Evolutionary conservation across 2,797 vertebrate genomes (phyloP).

Genomic region (Sebastes ruberrimus): DNA sequence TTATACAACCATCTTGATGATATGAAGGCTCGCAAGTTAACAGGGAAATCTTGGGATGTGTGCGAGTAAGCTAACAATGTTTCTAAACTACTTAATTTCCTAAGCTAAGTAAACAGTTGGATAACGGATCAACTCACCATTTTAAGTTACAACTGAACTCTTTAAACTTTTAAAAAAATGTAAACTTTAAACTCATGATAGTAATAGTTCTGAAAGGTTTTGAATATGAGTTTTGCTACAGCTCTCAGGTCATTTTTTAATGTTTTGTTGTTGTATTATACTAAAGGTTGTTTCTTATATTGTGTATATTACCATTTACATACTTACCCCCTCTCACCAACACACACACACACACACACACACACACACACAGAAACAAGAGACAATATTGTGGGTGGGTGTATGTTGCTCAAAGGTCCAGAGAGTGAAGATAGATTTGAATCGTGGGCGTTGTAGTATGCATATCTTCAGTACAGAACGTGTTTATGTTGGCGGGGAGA

Average conservation of each 20-base stretch:
- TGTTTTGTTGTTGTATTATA: background rate
- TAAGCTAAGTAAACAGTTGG: background rate
- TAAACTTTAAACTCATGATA: too few relatives aligned
- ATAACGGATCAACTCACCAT: background rate
- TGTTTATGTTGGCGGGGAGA: background rate
- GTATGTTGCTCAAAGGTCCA: constrained; percentile 16
- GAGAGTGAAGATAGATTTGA: constrained; percentile 23
- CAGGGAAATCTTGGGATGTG: background rate
- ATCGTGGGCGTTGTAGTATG: constrained; percentile 2
- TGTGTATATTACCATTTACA: background rate
- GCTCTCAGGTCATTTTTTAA: background rate
- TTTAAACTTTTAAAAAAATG: too few relatives aligned
- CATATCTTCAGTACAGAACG: background rate
- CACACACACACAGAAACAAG: background rate
- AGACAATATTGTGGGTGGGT: constrained; percentile 5
- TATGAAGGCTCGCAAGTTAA: background rate
- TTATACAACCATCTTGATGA: background rate
- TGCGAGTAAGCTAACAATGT: background rate
- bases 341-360: background rate
- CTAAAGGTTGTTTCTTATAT: background rate
- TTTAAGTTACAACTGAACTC: background rate
- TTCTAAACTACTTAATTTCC: background rate
- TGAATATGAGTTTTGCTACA: constrained; percentile 6
- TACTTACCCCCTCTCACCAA: background rate
- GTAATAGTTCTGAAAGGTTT: background rate